A percentile compares a stretch with the other conserved stretches of the same genome.
Evolutionary conservation across 37 sponge, comb jelly and placozoan species (phyloP).

Genomic region (Corticium candelabrum): DNA sequence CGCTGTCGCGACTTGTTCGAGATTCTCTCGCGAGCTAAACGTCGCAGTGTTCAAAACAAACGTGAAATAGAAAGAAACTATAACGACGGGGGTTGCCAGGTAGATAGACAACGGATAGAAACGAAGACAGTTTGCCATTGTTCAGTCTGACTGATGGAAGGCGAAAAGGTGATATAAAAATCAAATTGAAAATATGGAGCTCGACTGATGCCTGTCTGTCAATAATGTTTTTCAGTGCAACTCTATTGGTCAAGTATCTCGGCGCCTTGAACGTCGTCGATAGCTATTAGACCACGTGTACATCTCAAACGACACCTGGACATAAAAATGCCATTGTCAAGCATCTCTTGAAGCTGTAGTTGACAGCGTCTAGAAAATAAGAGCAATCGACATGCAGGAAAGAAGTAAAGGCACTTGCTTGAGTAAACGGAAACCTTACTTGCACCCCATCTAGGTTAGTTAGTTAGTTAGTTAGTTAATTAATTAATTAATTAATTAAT

Average conservation of each 20-base stretch:
- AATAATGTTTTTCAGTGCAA: too few species aligned
- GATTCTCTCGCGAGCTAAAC: background rate
- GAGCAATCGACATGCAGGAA: too few species aligned
- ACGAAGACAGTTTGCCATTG: background rate
- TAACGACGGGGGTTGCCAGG: background rate
- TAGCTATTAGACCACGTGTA: too few species aligned
- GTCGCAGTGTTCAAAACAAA: background rate
- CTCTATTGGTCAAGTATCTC: too few species aligned
- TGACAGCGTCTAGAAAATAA: too few species aligned
- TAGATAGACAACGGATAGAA: background rate
- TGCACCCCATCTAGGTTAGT: background rate
- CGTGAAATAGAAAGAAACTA: background rate
- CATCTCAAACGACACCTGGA: background rate
- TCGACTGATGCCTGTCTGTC: too few species aligned
- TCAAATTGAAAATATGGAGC: too few species aligned
- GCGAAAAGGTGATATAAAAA: too few species aligned
- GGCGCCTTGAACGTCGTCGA: too few species aligned
- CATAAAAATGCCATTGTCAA: background rate
- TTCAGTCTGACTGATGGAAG: background rate
- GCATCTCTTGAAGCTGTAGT: too few species aligned
- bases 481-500: slow-evolving; percentile 3
- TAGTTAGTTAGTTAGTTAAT: background rate
- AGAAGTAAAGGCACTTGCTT: too few species aligned
- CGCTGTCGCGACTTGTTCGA: background rate
- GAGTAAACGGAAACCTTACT: too few species aligned